A percentile compares a stretch with the other conserved stretches of the same genome.
Evolutionary conservation across 2,888 invertebrate species (phyloP).

Genomic region (Agriopis leucophaearia): DNA sequence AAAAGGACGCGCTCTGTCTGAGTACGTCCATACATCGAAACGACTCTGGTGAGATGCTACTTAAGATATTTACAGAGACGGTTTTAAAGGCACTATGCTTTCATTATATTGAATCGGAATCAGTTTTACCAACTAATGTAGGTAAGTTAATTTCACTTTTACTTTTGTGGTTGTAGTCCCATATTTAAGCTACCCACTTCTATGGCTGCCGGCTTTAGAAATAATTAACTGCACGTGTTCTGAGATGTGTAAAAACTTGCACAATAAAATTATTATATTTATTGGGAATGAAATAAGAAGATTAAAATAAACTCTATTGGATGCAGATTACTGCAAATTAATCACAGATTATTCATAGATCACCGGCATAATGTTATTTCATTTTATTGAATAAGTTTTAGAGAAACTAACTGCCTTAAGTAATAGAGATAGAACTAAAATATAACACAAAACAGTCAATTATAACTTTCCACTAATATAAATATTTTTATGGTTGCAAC

Average conservation of each 20-base stretch:
- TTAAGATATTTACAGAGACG: not conserved
- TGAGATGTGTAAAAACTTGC: not conserved
- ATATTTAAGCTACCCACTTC: not conserved
- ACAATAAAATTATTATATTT: too few species aligned
- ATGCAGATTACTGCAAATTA: not conserved
- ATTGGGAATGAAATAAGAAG: not conserved
- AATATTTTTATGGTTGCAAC: too few species aligned
- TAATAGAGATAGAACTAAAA: too few species aligned
- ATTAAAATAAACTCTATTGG: not conserved
- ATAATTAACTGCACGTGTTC: constrained; percentile 1
- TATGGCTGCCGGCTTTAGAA: constrained; percentile 12
- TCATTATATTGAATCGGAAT: too few species aligned
- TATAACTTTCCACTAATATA: too few species aligned
- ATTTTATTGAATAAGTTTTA: too few species aligned
- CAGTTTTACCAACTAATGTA: not conserved
- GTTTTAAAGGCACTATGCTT: too few species aligned
- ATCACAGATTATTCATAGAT: not conserved
- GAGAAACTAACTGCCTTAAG: not conserved
- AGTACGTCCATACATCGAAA: not conserved
- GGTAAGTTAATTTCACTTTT: not conserved
- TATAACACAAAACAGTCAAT: too few species aligned
- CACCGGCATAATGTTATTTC: too few species aligned
- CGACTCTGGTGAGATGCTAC: not conserved
- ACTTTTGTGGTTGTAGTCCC: constrained; percentile 22
- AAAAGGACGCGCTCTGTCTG: constrained; percentile 4